Conservation (phyloP, 2,113 vertebrate species). For the Siphamia tubifer region DNA sequence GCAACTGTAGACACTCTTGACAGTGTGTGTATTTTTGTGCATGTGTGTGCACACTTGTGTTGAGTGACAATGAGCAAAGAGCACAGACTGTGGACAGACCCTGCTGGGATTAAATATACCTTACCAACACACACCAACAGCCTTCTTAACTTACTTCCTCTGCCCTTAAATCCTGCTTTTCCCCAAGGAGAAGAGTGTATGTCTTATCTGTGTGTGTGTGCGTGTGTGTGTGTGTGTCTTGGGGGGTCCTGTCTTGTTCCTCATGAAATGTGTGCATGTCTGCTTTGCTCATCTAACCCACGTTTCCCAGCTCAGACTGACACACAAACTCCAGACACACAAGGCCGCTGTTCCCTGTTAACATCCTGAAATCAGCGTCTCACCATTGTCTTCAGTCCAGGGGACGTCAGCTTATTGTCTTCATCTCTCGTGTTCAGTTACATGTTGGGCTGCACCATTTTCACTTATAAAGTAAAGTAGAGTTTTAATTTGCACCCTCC, state of each 20-base stretch:
- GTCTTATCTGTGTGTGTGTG: constrained; percentile 1
- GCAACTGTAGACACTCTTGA: neutral
- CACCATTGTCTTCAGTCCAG: too few species aligned
- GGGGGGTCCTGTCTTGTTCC: constrained; percentile 41
- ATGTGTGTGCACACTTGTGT: constrained; percentile 5
- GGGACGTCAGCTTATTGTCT: too few species aligned
- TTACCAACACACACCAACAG: constrained; percentile 31
- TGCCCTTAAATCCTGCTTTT: constrained; percentile 48
- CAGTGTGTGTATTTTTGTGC: neutral
- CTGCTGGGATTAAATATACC: constrained; percentile 33
- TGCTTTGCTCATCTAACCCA: constrained; percentile 12
- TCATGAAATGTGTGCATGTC: constrained; percentile 6
- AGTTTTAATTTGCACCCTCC: too few species aligned
- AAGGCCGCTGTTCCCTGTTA: neutral
- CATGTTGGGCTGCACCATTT: too few species aligned
- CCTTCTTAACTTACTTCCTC: constrained; percentile 60
- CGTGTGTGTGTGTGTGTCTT: neutral
- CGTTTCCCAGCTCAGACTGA: constrained; percentile 8
- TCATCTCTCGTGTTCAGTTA: too few species aligned
- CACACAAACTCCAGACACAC: neutral
- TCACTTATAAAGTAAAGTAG: too few species aligned
- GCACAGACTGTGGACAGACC: constrained; percentile 32
- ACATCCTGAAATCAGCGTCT: neutral
- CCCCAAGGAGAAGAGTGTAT: constrained; percentile 24
- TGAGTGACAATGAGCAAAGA: constrained; percentile 56